Evolutionary conservation across 1,140 invertebrate species (phyloP), one percentile per base, ranked within the genome.

Genomic region (Propsilocerus akamusi): DNA sequence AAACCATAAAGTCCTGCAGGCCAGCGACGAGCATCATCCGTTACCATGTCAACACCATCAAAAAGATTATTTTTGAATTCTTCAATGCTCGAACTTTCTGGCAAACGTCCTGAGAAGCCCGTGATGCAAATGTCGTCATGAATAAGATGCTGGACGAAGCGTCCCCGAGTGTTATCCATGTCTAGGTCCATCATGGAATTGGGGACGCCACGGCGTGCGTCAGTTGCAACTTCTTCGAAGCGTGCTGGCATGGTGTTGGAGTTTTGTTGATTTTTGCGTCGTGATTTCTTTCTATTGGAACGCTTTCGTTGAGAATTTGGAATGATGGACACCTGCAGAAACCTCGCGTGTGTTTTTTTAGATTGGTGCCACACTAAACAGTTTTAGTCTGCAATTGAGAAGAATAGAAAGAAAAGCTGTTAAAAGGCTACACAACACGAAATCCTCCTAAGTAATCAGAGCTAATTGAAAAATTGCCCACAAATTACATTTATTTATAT

Each of bases 1-100:
- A 97, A 61, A 12, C 88, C 91, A 64, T 83, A 77, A 0, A 92
- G 56, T 49, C 76, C 81, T 11, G 72, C 58, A 25, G 77, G 68
- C 86, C 86, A 95, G 62, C 91, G 72, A 46, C 84, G 70, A 30
- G 82, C 80, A 60, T 92, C 85, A 53, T 85, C 86, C 8, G 86
- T 93, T 34, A 96, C 77, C 70, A 97, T 76, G 63, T 97, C 90
- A 5, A 87, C 74, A 12, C 83, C 83, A 30, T 81, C 79, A 59
- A 89, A 83, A 11, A 97, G 73, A 58, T 91, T 76, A 53, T 88
- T 70, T 54, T 80, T 81, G 63, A 97, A 95, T 66, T 96, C 90
- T 55, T 89, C 81, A 52, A 96, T 81, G 59, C 75, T 83, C 48
- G 80, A 74, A 32, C 84, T 90, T 63, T 95, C 85, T 0, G 93